Evolutionary conservation across 2,797 vertebrate species (phyloP), one percentile per base, ranked within the genome.

Genomic region (Acrossocheilus fasciatus): DNA sequence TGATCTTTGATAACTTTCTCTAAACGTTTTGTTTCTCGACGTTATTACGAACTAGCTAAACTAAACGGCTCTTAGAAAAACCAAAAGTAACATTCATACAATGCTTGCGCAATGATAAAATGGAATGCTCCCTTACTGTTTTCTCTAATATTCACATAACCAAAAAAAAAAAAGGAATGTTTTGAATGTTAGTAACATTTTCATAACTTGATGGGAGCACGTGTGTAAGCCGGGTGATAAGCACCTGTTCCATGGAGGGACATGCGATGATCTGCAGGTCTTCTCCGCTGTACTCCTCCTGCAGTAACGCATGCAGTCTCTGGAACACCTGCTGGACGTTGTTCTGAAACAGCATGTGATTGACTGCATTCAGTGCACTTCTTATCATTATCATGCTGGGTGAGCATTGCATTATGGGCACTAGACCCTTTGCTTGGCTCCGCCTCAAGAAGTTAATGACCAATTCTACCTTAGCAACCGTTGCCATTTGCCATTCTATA

Each of bases 241-340:
- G 30, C 36, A 96, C 95, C 95, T 96, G 95, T 89, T 96, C 95
- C 92, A 98, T 96, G 77, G 98, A 97, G 84, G 98, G 98, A 90
- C 98, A 99, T 47, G 97, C 97, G 80, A 99, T 97, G 91, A 99
- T 98, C 92, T 98, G 97, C 90, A 97, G 94, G 93, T 99, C 98
- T 90, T 99, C 98, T 76, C 96, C 95, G 83, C 94, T 96, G 93
- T 98, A 99, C 91, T 99, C 98, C 91, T 99, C 98, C 92, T 97
- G 97, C 89, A 99, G 94, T 88, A 98, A 91, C 80, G 95, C 87
- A 15, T 98, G 98, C 75, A 99, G 94, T 91, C 96, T 98, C 95
- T 98, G 97, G 94, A 99, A 99, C 87, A 96, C 95, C 92, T 98
- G 98, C 94, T 99, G 98, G 93, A 99, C 96, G 90, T 99, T 99